Base-by-base conservation (phyloP, 2,888 invertebrate species). In the Spialia ferax region DNA sequence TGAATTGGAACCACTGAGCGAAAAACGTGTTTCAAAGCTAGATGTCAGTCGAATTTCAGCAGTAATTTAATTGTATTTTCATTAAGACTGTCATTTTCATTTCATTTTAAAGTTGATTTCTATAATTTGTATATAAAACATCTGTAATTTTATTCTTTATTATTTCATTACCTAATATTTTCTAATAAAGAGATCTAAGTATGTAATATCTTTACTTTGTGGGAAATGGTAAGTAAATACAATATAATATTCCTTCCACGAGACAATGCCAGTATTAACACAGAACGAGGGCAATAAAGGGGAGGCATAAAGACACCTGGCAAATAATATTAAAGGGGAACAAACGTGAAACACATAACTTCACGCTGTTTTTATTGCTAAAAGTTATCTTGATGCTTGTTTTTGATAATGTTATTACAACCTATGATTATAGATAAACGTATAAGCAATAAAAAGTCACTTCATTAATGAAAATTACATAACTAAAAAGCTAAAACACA, bases 311-410 rank as follows among this genome's bases (percentile, higher is more conserved):
- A 86, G 85, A 83, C 89, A 91, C 91, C 92, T 90, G 91, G 84
- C 85, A 86, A 90, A 91, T 91, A 89, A 91, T 91, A 91, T 90
- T 87, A 87, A 86, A 87, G 83, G 84, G 84, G 81, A 78, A 76
- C 66, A 77, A 77, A 80, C 79, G 80, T 77, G 76, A 75, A 79
- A 82, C 81, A 81, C 83, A 87, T 89, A 85, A 85, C 86, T 80
- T 78, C 78, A 79, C 79, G 80, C 83, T 87, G 57, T 32, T 65
- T 65, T 65, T 65, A 65, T 65, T 80, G 75, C 79, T 72, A 77
- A 77, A 82, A 83, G 84, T 85, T 85, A 81, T 83, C 79, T 71
- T 50, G 69, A 59, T 57, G 59, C 59, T 65, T 59, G 57, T 42
- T 59, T 59, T 59, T 38, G 50, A 57, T 65, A 65, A 57, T 65